phyloP scores from a whole-genome alignment of 2,797 vertebrate genomes.

The Loriculus beryllinus region DNA sequence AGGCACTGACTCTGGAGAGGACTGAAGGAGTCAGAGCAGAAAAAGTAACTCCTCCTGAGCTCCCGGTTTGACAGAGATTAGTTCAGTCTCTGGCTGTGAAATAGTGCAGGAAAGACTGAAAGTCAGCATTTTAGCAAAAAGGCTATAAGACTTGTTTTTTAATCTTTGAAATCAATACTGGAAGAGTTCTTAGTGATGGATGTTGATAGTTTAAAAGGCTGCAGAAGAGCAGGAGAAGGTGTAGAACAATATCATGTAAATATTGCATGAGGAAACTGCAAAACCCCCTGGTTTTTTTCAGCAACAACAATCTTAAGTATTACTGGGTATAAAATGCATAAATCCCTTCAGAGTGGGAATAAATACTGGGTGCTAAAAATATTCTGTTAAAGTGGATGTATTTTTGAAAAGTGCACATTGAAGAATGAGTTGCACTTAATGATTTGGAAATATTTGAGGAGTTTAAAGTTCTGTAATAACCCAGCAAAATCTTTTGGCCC shows the following conservation, averaged over 20 bases:
- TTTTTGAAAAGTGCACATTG: background rate
- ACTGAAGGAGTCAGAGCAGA: background rate
- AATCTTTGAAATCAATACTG: background rate
- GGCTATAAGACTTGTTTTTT: background rate
- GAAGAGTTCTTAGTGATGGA: background rate
- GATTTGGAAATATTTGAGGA: background rate
- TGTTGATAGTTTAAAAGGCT: background rate
- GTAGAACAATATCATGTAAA: background rate
- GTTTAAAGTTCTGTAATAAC: fast-evolving
- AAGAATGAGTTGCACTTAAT: background rate
- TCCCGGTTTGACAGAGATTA: background rate
- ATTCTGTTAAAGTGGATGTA: background rate
- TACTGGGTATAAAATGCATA: background rate
- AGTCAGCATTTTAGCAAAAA: background rate
- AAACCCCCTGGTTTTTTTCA: background rate
- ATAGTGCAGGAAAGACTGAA: background rate
- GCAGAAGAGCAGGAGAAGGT: background rate
- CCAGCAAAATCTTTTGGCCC: background rate
- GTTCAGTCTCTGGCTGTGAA: background rate
- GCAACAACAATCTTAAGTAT: background rate
- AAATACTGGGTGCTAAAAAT: background rate
- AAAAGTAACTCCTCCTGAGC: background rate
- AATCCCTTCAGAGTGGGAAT: background rate
- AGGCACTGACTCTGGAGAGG: background rate
- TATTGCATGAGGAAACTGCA: background rate